These are phyloP conservation scores for Malurus splendens DNA, from an alignment of 2,797 vertebrate species.

Conservation along the genomic window DNA sequence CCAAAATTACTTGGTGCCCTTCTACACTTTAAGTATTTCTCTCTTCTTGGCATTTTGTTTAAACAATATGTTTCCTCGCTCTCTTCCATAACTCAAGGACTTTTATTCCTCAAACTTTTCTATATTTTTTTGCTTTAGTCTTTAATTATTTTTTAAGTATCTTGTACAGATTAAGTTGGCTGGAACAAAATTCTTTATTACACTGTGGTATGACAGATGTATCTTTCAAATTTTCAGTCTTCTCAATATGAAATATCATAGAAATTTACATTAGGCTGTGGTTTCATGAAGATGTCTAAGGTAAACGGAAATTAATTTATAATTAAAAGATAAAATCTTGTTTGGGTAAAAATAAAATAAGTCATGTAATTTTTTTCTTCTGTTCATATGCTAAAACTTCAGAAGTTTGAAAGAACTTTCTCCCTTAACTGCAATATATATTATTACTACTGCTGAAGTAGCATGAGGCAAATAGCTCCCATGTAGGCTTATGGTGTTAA, in stretches of 20 bases:
- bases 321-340: not conserved
- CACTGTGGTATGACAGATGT: fast-evolving
- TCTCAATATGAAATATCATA: not conserved
- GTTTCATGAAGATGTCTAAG: not conserved
- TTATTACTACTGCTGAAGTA: not conserved
- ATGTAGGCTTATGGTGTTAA: not conserved
- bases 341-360: not conserved
- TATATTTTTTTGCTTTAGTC: not conserved
- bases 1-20: not conserved
- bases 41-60: not conserved
- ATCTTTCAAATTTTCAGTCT: not conserved
- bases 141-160: not conserved
- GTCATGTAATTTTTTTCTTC: not conserved
- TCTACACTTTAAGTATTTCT: not conserved
- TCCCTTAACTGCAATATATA: not conserved
- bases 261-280: not conserved
- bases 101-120: not conserved
- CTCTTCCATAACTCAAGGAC: not conserved
- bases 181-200: not conserved
- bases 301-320: not conserved
- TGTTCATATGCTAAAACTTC: not conserved
- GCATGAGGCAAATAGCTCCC: not conserved
- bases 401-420: not conserved
- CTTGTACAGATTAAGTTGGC: not conserved
- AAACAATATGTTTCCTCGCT: not conserved